Percentiles rank a stretch among this genome's conserved stretches.
Evolutionary conservation across 2,888 invertebrate species (phyloP).

Genomic region (Nomada hirtipes): DNA sequence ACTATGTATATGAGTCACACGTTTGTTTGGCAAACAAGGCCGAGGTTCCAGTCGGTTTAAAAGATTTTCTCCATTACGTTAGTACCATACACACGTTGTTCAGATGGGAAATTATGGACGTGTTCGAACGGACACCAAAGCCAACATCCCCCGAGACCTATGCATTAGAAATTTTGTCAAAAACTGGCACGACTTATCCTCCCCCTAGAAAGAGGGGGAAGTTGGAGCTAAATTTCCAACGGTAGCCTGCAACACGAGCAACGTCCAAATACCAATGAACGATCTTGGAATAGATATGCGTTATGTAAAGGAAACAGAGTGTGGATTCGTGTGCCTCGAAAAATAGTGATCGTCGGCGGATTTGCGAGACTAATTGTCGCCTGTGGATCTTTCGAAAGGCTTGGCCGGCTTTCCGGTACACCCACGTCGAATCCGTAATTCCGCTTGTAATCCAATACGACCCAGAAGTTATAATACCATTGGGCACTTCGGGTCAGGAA

Average conservation of each 20-base stretch:
- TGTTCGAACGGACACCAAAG: background rate
- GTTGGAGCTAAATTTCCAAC: conserved; percentile 30
- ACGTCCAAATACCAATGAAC: conserved; percentile 48
- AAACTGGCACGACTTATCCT: conserved; percentile 27
- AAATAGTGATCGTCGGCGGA: conserved; percentile 23
- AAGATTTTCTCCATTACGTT: conserved; percentile 17
- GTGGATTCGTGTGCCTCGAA: conserved; percentile 10
- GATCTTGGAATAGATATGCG: conserved; percentile 64
- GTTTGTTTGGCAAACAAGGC: conserved; percentile 24
- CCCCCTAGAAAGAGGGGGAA: background rate
- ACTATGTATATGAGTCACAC: background rate
- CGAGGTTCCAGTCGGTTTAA: background rate
- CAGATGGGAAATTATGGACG: background rate
- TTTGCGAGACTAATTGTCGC: conserved; percentile 51
- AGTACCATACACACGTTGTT: background rate
- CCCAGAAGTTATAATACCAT: conserved; percentile 43
- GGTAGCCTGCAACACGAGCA: conserved; percentile 14
- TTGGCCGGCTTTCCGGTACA: conserved; percentile 36
- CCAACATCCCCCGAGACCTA: background rate
- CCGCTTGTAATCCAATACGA: conserved; percentile 65
- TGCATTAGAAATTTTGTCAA: conserved; percentile 3
- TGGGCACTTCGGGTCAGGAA: conserved; percentile 45
- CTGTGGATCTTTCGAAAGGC: conserved; percentile 44
- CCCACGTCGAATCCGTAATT: conserved; percentile 26
- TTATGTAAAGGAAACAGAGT: conserved; percentile 62